Evolutionary conservation across 2,113 vertebrate genomes (phyloP).

Genomic region (Malurus alboscapulatus): DNA sequence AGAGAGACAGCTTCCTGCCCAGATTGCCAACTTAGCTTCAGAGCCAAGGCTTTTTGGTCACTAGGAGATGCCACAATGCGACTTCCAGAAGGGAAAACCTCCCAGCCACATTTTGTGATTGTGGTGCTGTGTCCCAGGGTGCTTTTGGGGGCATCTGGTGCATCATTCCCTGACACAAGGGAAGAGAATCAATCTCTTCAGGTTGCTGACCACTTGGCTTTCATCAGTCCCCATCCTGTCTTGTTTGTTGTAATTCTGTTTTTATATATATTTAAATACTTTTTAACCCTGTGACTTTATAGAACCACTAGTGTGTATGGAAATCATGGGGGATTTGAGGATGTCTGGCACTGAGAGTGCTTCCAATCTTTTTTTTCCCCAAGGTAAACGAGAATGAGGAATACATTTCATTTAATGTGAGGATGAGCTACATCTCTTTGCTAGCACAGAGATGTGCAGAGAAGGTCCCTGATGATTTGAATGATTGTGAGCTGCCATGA

Average conservation of each 20-base stretch:
- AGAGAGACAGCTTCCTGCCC: background rate
- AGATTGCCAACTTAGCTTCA: background rate
- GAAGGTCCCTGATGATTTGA: background rate
- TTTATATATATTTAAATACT: background rate
- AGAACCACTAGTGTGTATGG: background rate
- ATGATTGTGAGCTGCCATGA: background rate
- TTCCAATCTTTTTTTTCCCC: background rate
- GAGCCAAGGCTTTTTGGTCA: background rate
- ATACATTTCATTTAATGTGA: background rate
- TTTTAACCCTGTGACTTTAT: background rate
- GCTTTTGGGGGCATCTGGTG: background rate
- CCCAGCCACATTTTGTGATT: fast-evolving
- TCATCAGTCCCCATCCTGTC: background rate
- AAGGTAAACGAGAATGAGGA: background rate
- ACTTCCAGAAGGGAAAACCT: background rate
- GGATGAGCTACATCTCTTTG: background rate
- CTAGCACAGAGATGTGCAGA: background rate
- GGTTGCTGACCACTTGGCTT: background rate
- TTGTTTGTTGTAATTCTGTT: background rate
- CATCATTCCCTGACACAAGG: background rate
- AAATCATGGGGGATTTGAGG: background rate
- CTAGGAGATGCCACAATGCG: fast-evolving
- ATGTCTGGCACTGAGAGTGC: background rate
- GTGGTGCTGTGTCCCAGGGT: fast-evolving
- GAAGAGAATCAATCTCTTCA: background rate